These are phyloP conservation scores for Montipora cactus DNA, from an alignment of 64 coral and sea anemone genomes.

Conservation along the genomic window DNA sequence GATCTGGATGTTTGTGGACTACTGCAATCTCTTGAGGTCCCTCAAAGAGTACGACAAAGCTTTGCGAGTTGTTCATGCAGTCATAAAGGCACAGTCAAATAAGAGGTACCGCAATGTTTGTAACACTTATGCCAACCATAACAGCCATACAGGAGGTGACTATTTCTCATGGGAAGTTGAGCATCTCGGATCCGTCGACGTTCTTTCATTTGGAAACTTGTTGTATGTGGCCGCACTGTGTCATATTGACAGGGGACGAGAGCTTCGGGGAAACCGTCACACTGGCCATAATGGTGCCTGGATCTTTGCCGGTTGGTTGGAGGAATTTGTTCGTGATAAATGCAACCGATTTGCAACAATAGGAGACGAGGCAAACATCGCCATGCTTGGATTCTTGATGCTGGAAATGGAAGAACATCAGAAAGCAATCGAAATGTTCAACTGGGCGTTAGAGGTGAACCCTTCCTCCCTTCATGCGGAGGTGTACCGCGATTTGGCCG, in stretches of 20 bases:
- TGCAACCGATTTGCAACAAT: slow-evolving; percentile 15
- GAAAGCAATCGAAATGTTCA: slow-evolving; percentile 25
- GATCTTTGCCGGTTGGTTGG: slow-evolving; percentile 2
- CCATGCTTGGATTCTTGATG: slow-evolving; percentile 28
- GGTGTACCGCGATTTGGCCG: slow-evolving; percentile 3
- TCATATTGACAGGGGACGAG: slow-evolving; percentile 8
- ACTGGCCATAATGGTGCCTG: slow-evolving; percentile 4
- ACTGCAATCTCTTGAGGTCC: slow-evolving; percentile 25
- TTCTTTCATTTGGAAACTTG: slow-evolving; percentile 27
- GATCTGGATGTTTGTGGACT: slow-evolving; percentile 27
- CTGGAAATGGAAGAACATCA: slow-evolving; percentile 15
- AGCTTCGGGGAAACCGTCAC: slow-evolving; percentile 16
- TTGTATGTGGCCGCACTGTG: slow-evolving; percentile 29
- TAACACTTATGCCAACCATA: slow-evolving; percentile 39
- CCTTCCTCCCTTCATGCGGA: neutral
- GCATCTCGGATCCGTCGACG: slow-evolving; percentile 11
- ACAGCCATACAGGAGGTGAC: slow-evolving; percentile 14
- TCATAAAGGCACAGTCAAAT: slow-evolving; percentile 23
- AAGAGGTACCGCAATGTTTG: slow-evolving; percentile 15
- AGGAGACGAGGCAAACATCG: slow-evolving; percentile 12
- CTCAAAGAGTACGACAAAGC: slow-evolving; percentile 35
- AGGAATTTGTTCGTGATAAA: slow-evolving; percentile 11
- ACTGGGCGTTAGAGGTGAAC: neutral
- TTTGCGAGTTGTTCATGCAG: slow-evolving; percentile 22
- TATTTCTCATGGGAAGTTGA: slow-evolving; percentile 31